Evolutionary conservation across 2,888 invertebrate genomes (phyloP), one percentile per base, ranked within the genome.

Genomic region (Tineola bisselliella): DNA sequence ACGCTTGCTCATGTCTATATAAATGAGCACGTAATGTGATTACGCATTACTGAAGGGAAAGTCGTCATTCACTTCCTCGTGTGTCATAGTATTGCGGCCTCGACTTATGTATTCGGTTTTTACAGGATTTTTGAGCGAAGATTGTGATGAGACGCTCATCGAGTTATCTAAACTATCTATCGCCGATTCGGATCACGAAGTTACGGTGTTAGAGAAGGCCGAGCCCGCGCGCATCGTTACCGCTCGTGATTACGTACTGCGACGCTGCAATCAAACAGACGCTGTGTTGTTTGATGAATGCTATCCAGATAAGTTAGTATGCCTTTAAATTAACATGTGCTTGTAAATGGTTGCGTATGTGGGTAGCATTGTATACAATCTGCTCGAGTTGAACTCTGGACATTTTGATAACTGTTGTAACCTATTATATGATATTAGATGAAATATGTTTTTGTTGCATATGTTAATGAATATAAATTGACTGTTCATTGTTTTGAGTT

Each of bases 181-280:
- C 71, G 78, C 79, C 72, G 86, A 84, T 68, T 76, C 77, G 65
- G 78, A 77, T 65, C 79, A 77, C 71, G 84, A 82, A 70, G 74
- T 81, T 71, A 81, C 84, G 69, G 74, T 84, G 62, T 64, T 86
- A 81, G 79, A 83, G 63, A 79, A 78, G 62, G 74, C 82, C 68
- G 77, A 83, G 81, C 84, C 82, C 65, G 75, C 67, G 64, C 82
- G 84, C 61, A 68, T 76, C 67, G 19, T 44, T 15, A 77, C 81
- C 63, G 84, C 88, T 57, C 75, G 79, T 64, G 87, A 87, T 68
- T 84, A 81, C 80, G 87, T 87, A 80, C 82, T 94, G 65, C 88
- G 90, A 70, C 89, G 90, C 78, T 94, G 94, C 77, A 84, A 84
- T 65, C 93, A 94, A 79, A 78, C 86, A 19, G 88, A 89, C 65